Percentiles rank a stretch among this genome's conserved stretches.
Evolutionary conservation across 2,888 invertebrate species (phyloP).

Genomic region (Trichacis sp.): DNA sequence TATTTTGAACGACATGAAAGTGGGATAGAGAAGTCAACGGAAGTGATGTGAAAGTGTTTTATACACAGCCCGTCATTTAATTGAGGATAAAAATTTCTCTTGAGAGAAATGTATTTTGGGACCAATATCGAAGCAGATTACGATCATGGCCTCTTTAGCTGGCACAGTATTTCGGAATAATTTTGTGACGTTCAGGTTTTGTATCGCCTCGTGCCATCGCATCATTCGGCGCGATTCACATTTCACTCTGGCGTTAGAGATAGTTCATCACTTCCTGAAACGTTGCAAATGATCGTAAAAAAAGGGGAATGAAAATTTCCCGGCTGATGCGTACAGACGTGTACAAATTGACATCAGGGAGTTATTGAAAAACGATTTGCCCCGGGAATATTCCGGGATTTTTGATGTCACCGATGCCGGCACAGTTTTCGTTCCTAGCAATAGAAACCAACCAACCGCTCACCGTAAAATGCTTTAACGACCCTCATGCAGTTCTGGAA

Average conservation of each 20-base stretch:
- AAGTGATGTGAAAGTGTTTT: too few species aligned
- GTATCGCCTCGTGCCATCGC: too few species aligned
- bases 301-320: neutral
- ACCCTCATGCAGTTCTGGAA: conserved; percentile 8
- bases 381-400: conserved; percentile 7
- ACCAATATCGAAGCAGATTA: too few species aligned
- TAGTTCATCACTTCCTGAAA: neutral
- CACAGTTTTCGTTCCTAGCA: conserved; percentile 11
- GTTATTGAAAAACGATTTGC: conserved; percentile 20
- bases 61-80: too few species aligned
- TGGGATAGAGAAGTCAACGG: too few species aligned
- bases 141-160: too few species aligned
- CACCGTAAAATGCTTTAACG: conserved; percentile 16
- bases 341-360: conserved; percentile 11
- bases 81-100: too few species aligned
- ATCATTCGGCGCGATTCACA: neutral
- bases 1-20: too few species aligned
- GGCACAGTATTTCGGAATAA: neutral
- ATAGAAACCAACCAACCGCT: conserved; percentile 12
- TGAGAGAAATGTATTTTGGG: too few species aligned
- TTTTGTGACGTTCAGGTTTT: neutral
- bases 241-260: too few species aligned
- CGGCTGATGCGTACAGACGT: conserved; percentile 1
- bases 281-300: neutral
- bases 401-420: neutral